A percentile compares a stretch with the other conserved stretches of the same genome.
These are phyloP conservation scores for Trichechus manatus DNA, from an alignment of 2,113 vertebrate genomes.

Conservation along the genomic window DNA sequence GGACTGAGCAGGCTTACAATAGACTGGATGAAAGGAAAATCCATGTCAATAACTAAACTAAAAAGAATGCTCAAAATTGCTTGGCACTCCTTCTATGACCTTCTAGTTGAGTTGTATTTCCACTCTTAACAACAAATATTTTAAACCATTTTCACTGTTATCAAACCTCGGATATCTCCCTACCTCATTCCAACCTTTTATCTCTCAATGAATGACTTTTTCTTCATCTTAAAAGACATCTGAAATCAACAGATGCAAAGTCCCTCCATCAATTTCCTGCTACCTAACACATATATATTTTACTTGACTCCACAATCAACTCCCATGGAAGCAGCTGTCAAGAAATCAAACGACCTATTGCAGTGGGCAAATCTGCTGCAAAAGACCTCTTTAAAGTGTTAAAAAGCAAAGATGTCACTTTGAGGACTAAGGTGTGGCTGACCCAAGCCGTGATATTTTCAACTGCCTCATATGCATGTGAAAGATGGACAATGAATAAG, in stretches of 20 bases:
- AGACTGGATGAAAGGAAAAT: not conserved
- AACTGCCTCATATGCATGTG: too few relatives aligned
- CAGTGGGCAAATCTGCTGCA: too few relatives aligned
- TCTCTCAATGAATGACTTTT: constrained; percentile 18
- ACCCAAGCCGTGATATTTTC: too few relatives aligned
- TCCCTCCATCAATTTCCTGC: not conserved
- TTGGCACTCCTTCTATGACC: not conserved
- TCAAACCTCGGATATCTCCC: not conserved
- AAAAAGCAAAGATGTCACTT: too few relatives aligned
- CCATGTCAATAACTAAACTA: not conserved
- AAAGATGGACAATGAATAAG: too few relatives aligned
- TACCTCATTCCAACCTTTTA: not conserved
- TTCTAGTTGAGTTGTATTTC: not conserved
- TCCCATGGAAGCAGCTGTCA: too few relatives aligned
- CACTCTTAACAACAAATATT: not conserved
- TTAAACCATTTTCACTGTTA: not conserved
- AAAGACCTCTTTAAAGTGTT: too few relatives aligned
- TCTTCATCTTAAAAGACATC: not conserved
- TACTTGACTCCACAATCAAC: too few relatives aligned
- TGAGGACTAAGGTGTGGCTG: too few relatives aligned
- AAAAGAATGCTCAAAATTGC: not conserved
- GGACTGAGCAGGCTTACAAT: not conserved
- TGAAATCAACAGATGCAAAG: not conserved
- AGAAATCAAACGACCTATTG: too few relatives aligned
- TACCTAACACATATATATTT: not conserved